Evolutionary conservation across 2,888 invertebrate genomes (phyloP).

Genomic region (Eurytoma adleriae): DNA sequence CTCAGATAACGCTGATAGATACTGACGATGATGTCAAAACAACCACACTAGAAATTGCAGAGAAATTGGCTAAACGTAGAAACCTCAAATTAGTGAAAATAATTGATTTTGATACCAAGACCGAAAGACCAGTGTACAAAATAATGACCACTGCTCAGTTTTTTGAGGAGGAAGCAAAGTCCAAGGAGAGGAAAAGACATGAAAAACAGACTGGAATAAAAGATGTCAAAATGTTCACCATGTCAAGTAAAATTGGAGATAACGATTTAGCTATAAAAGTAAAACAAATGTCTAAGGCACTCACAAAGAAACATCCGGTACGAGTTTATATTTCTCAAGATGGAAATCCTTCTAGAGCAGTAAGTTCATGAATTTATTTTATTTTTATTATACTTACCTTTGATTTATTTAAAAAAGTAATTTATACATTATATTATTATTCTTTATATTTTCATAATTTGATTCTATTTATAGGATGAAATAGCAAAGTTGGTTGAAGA

Average conservation of each 20-base stretch:
- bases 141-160: slow-evolving; percentile 79
- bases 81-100: slow-evolving; percentile 84
- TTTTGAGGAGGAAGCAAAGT: slow-evolving; percentile 78
- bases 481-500: slow-evolving; percentile 3
- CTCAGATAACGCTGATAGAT: slow-evolving; percentile 81
- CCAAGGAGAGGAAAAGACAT: slow-evolving; percentile 58
- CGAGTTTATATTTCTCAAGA: slow-evolving; percentile 66
- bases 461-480: slow-evolving; percentile 38
- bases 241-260: slow-evolving; percentile 69
- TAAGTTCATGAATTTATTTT: slow-evolving; percentile 53
- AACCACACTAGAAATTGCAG: slow-evolving; percentile 83
- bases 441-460: neutral
- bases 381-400: neutral
- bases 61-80: slow-evolving; percentile 82
- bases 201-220: slow-evolving; percentile 58
- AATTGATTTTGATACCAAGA: slow-evolving; percentile 82
- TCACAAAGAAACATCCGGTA: slow-evolving; percentile 69
- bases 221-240: slow-evolving; percentile 66
- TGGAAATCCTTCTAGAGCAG: slow-evolving; percentile 59
- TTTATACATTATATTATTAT: neutral
- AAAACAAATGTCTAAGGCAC: slow-evolving; percentile 68
- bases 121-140: slow-evolving; percentile 83
- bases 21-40: slow-evolving; percentile 79
- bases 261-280: slow-evolving; percentile 73
- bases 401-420: neutral